Percentiles rank a stretch among this genome's conserved stretches.
Evolutionary conservation across 2,797 vertebrate genomes (phyloP).

Genomic region (Pyrrhura leucotis): DNA sequence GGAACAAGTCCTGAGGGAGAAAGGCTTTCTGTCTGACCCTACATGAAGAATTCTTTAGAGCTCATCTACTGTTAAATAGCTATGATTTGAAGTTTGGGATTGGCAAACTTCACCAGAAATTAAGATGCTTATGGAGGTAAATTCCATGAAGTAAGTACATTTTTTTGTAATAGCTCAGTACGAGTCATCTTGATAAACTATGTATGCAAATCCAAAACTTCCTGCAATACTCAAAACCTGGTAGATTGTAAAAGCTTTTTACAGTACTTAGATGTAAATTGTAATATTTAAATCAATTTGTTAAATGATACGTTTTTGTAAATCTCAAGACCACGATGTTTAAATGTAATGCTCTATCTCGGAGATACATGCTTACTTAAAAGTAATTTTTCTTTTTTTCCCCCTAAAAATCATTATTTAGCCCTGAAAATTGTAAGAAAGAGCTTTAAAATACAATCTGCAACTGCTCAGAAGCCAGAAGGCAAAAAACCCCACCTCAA

Average conservation of each 20-base stretch:
- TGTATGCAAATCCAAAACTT: background rate
- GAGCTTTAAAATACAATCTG: conserved; percentile 20
- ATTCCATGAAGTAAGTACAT: background rate
- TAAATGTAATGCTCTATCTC: background rate
- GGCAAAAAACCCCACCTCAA: background rate
- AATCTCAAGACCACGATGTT: background rate
- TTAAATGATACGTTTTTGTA: background rate
- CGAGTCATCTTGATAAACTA: background rate
- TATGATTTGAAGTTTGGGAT: background rate
- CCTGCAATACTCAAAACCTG: background rate
- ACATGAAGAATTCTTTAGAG: background rate
- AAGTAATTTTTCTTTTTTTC: background rate
- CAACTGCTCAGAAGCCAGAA: conserved; percentile 3
- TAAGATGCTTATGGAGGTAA: background rate
- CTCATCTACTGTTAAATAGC: background rate
- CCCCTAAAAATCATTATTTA: background rate
- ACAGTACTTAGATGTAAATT: background rate
- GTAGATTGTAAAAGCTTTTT: background rate
- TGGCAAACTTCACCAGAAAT: background rate
- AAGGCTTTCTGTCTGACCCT: background rate
- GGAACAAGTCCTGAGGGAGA: background rate
- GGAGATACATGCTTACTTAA: background rate
- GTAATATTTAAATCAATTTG: background rate
- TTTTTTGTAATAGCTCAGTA: background rate
- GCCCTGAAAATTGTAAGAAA: background rate